phyloP scores from a whole-genome alignment of 2,113 vertebrate genomes.

The Ibidorhyncha struthersii region DNA sequence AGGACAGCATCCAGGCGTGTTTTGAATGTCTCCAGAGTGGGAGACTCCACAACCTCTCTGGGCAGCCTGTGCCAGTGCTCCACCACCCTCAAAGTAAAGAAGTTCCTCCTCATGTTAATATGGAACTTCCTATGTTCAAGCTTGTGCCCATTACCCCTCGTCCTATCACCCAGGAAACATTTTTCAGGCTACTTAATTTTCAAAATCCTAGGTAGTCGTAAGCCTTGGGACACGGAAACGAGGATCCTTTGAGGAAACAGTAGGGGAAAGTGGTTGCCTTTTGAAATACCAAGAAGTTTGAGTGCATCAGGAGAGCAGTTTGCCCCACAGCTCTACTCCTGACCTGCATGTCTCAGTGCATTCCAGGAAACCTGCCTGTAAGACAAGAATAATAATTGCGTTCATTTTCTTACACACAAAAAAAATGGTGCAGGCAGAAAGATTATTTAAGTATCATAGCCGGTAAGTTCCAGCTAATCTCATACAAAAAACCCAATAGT shows the following conservation, averaged over 20 bases:
- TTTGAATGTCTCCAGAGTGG: too few relatives aligned
- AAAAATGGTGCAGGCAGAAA: not conserved
- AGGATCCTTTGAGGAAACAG: not conserved
- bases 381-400: not conserved
- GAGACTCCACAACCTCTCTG: too few relatives aligned
- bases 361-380: not conserved
- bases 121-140: too few relatives aligned
- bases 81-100: too few relatives aligned
- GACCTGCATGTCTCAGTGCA: not conserved
- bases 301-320: not conserved
- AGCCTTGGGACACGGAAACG: not conserved
- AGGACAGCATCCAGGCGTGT: too few relatives aligned
- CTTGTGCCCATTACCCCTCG: too few relatives aligned
- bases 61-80: too few relatives aligned
- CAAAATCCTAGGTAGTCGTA: not conserved
- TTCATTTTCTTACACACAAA: not conserved
- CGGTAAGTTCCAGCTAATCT: not conserved
- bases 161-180: not conserved
- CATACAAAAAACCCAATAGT: fast-evolving
- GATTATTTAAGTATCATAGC: not conserved
- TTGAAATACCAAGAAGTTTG: not conserved
- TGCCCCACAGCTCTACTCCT: not conserved
- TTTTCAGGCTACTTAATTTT: not conserved
- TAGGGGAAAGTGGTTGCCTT: not conserved
- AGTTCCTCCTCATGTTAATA: too few relatives aligned